phyloP scores from a whole-genome alignment of 2,113 vertebrate genomes.

The Oceanodroma tethys region DNA sequence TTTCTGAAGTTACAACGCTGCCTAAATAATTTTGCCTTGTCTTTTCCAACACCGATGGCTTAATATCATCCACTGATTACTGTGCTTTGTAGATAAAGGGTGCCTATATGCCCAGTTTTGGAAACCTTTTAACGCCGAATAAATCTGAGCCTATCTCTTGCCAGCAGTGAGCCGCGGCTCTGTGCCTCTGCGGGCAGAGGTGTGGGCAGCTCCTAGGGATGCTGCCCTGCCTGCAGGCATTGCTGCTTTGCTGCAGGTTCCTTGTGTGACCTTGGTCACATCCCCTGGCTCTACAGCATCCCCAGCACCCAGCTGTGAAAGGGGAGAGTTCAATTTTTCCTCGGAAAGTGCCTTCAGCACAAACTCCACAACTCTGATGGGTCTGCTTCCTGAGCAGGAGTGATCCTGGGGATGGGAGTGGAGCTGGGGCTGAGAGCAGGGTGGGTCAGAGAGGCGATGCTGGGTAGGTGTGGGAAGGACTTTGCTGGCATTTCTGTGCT shows the following conservation, averaged over 20 bases:
- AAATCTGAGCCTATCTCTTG: not conserved
- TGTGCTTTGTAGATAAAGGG: constrained; percentile 22
- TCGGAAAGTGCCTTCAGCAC: not conserved
- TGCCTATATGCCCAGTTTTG: not conserved
- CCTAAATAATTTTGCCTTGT: constrained; percentile 25
- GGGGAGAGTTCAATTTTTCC: not conserved
- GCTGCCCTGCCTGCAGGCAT: not conserved
- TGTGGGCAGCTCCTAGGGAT: not conserved
- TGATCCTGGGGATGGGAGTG: fast-evolving
- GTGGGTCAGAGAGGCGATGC: not conserved
- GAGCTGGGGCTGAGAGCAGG: not conserved
- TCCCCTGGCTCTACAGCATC: not conserved
- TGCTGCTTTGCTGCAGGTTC: not conserved
- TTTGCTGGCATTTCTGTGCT: not conserved
- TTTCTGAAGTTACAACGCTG: not conserved
- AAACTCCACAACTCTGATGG: not conserved
- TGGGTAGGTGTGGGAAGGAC: not conserved
- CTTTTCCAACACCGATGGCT: not conserved
- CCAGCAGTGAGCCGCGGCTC: not conserved
- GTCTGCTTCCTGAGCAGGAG: not conserved
- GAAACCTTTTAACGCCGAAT: not conserved
- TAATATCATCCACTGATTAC: not conserved
- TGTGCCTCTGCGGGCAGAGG: not conserved
- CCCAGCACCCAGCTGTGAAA: not conserved
- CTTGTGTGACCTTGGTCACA: not conserved